Percentiles rank a stretch among this genome's conserved stretches.
Conservation (phyloP, 2,888 invertebrate species). For the Pilophorus perplexus region DNA sequence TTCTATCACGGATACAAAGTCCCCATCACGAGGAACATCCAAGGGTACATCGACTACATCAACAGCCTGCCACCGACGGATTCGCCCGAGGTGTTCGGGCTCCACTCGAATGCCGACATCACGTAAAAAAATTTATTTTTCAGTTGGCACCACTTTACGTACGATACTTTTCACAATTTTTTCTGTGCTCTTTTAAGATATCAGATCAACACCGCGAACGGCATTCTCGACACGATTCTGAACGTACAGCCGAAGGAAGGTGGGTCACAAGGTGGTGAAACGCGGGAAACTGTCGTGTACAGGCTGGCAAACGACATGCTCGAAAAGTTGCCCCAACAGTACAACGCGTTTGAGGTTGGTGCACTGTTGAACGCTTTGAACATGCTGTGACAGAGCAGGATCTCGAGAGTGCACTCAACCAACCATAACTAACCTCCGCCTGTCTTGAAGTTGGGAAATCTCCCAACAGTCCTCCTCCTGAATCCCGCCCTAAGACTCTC, state of each 20-base stretch:
- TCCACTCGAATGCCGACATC: conserved; percentile 94
- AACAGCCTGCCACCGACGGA: conserved; percentile 80
- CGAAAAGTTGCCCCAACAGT: conserved; percentile 78
- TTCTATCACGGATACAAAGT: conserved; percentile 93
- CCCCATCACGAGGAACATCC: conserved; percentile 71
- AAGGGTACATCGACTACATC: conserved; percentile 79
- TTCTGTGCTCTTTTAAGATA: no score
- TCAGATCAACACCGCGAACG: conserved; percentile 93
- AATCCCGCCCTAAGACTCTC: no score
- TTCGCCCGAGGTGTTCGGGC: conserved; percentile 94
- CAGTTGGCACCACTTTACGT: no score
- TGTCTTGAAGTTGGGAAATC: background rate
- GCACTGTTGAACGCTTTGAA: no score
- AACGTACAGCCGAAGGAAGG: conserved; percentile 98
- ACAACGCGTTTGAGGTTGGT: conserved; percentile 75
- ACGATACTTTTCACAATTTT: no score
- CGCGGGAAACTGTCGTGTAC: conserved; percentile 88
- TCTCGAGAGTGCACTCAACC: no score
- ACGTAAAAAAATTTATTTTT: no score
- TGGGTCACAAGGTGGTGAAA: conserved; percentile 85
- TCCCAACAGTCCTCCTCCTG: no score
- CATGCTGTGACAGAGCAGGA: no score
- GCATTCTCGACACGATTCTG: conserved; percentile 87
- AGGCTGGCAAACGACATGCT: conserved; percentile 91
- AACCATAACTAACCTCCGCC: no score